These are phyloP conservation scores for Thamnophis elegans DNA, from an alignment of 2,797 vertebrate species.

Conservation along the genomic window DNA sequence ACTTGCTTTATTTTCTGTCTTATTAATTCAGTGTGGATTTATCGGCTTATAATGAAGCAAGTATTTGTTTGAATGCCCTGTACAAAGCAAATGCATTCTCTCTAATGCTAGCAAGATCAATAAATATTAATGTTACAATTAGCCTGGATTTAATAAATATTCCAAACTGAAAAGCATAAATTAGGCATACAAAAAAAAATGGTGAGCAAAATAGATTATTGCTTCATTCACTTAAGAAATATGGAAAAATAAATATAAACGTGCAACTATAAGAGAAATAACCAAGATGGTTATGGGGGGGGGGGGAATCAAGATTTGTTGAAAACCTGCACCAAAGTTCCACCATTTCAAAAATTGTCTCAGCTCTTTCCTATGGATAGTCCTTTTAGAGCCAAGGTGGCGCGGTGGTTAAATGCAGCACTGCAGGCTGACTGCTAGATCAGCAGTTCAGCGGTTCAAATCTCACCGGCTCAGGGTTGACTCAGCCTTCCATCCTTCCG, in stretches of 20 bases:
- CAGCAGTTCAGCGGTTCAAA: too few relatives aligned
- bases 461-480: too few relatives aligned
- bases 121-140: not conserved
- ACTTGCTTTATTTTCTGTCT: constrained; percentile 11
- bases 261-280: not conserved
- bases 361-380: not conserved
- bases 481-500: too few relatives aligned
- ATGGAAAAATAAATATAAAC: constrained; percentile 4
- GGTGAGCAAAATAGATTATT: not conserved
- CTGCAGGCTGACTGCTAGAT: too few relatives aligned
- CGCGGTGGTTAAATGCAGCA: too few relatives aligned
- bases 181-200: not conserved
- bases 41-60: not conserved
- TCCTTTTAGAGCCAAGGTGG: too few relatives aligned
- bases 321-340: not conserved
- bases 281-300: not conserved
- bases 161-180: constrained; percentile 14
- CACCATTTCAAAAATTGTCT: not conserved
- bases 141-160: not conserved
- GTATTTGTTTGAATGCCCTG: not conserved
- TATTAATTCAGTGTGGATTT: not conserved
- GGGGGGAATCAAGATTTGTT: not conserved
- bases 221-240: not conserved
- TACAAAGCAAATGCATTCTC: constrained; percentile 8
- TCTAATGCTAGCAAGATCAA: not conserved